phyloP scores from a whole-genome alignment of 2,797 vertebrate genomes.

The Hybognathus amarus region DNA sequence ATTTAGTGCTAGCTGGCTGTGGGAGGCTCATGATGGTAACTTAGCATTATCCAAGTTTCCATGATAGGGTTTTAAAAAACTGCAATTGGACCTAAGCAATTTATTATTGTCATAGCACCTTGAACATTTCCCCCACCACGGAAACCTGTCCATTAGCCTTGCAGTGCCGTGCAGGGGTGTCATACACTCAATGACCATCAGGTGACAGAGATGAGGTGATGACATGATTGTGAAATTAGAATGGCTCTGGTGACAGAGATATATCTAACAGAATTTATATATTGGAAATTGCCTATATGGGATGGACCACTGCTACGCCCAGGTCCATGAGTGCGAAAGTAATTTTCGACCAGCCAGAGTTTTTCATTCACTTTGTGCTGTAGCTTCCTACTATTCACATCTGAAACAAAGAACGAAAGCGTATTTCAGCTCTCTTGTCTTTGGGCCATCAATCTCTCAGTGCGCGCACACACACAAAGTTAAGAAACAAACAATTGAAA shows the following conservation, averaged over 20 bases:
- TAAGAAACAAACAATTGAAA: constrained; percentile 55
- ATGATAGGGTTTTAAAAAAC: constrained; percentile 52
- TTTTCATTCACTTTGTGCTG: constrained; percentile 85
- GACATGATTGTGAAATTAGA: constrained; percentile 73
- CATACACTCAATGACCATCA: constrained; percentile 41
- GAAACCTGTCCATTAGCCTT: constrained; percentile 51
- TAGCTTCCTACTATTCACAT: constrained; percentile 87
- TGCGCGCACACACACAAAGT: constrained; percentile 57
- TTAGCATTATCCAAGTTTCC: constrained; percentile 56
- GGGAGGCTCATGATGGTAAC: constrained; percentile 24
- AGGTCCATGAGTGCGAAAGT: constrained; percentile 82
- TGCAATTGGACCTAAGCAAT: not conserved
- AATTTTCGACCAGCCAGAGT: constrained; percentile 84
- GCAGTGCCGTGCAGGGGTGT: constrained; percentile 42
- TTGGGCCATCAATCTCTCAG: constrained; percentile 81
- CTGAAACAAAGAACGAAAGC: constrained; percentile 87
- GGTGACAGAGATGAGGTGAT: constrained; percentile 65
- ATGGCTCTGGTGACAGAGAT: constrained; percentile 65
- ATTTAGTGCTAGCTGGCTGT: constrained; percentile 15
- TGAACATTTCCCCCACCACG: constrained; percentile 53
- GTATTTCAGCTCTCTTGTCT: constrained; percentile 89
- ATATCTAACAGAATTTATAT: constrained; percentile 71
- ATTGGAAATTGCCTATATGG: constrained; percentile 79
- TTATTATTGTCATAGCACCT: not conserved
- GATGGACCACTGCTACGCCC: constrained; percentile 82